Conservation (phyloP, 2,888 invertebrate species). For the Gortyna flavago region DNA sequence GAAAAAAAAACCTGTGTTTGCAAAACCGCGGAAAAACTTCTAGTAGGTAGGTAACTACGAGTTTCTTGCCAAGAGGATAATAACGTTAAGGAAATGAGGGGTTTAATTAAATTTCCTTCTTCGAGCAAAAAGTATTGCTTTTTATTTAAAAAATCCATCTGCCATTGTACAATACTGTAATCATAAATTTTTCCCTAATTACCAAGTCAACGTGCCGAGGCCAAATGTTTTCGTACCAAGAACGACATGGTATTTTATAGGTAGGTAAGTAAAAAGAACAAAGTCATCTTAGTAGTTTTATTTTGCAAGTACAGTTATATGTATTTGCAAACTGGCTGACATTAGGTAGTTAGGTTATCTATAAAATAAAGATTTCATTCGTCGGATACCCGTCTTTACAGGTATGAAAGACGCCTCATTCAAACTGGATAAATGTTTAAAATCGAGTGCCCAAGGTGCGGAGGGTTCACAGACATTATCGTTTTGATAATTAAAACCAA, state of each 20-base stretch:
- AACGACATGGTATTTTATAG: slow-evolving; percentile 54
- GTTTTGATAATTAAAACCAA: slow-evolving; percentile 47
- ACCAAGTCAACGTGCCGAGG: slow-evolving; percentile 43
- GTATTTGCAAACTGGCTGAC: background rate
- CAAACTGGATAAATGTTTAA: slow-evolving; percentile 6
- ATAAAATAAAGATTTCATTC: background rate
- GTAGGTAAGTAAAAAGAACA: slow-evolving; percentile 11
- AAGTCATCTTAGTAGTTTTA: slow-evolving; percentile 1
- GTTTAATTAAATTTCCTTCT: slow-evolving; percentile 58
- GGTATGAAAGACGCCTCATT: background rate
- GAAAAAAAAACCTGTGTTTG: slow-evolving; percentile 18
- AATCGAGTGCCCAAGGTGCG: slow-evolving; percentile 10
- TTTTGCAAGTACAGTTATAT: background rate
- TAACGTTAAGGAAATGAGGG: slow-evolving; percentile 59
- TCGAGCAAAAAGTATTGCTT: slow-evolving; percentile 55
- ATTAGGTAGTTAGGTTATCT: slow-evolving; percentile 14
- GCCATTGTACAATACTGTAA: slow-evolving; percentile 23
- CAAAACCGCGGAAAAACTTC: slow-evolving; percentile 36
- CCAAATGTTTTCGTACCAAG: slow-evolving; percentile 69
- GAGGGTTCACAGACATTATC: slow-evolving; percentile 54
- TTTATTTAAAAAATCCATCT: slow-evolving; percentile 38
- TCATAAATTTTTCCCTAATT: slow-evolving; percentile 45
- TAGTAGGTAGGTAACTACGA: slow-evolving; percentile 1
- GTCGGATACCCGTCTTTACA: background rate
- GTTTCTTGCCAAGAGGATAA: slow-evolving; percentile 52